phyloP scores from a whole-genome alignment of 2,888 invertebrate genomes.

The Aphodius sticticus region DNA sequence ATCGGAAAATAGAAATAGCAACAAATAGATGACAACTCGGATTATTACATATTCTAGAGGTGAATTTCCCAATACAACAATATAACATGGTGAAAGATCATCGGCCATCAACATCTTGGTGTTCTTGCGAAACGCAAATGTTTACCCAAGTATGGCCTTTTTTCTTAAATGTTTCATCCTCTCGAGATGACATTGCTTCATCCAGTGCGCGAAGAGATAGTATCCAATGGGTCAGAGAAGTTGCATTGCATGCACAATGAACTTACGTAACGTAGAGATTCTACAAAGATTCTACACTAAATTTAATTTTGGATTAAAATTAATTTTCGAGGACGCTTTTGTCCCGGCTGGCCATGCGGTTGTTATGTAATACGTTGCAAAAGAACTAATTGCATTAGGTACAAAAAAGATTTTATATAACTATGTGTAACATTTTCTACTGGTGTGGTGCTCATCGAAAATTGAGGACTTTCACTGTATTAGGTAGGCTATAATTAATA shows the following conservation, averaged over 20 bases:
- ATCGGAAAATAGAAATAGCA: no score
- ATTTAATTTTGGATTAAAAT: neutral
- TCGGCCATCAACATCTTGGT: neutral
- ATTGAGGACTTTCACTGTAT: neutral
- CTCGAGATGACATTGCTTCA: neutral
- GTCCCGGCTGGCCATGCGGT: neutral
- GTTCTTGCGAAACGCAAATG: neutral
- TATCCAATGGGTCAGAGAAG: neutral
- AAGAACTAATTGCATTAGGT: neutral
- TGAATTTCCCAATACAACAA: neutral
- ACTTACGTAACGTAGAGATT: neutral
- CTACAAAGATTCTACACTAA: neutral
- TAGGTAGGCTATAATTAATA: neutral
- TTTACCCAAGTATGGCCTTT: neutral
- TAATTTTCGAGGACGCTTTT: neutral
- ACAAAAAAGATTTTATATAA: neutral
- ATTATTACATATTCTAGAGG: no score
- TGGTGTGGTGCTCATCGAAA: slow-evolving; percentile 4
- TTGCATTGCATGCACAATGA: neutral
- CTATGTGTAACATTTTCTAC: neutral
- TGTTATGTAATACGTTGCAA: neutral
- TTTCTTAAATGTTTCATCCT: neutral
- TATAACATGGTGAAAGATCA: neutral
- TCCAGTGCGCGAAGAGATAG: neutral
- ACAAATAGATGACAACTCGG: no score